Evolutionary conservation across 2,113 vertebrate species (phyloP), one percentile per base, ranked within the genome.

Genomic region (Paratilapia polleni): DNA sequence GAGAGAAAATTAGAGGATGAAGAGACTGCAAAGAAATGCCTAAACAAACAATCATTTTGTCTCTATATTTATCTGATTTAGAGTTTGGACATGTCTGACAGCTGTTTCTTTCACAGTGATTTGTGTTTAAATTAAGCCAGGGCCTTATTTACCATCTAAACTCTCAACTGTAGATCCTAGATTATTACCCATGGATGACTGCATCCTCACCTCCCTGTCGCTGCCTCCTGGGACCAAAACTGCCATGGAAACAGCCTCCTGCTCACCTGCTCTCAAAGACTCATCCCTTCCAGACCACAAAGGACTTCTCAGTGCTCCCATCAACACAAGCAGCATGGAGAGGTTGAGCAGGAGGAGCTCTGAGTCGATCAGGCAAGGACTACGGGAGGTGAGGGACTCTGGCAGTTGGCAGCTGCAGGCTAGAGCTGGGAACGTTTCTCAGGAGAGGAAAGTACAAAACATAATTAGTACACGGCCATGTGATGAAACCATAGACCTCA

Each of bases 201-300:
- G 91, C 89, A 95, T 95, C 88, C 94, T 95, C 77, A 94, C 93
- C 81, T 94, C 94, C 60, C 88, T 95, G 74, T 93, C 94, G 14
- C 80, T 94, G 24, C 92, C 93, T 74, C 89, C 91, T 4, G 92
- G 83, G 77, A 62, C 87, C 76, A 92, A 81, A 87, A 20, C 84
- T 14, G 78, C 26, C 76, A 64, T 5, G 2, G 66, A 82, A 76
- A 20, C 58, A 36, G n/a, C 79, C 70, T 77, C 93, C 13, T 63
- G 81, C 57, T 79, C 88, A 15, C 83, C 91, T 34, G 38, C 85
- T 43, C 78, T 66, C 66, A 85, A 81, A 62, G 89, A 86, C 26
- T 77, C 87, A 1, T 22, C 58, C 56, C 59, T 62, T 47, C 77
- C 70, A 2, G 91, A 84, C 77, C 81, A 83, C 28, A 78, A 84